phyloP scores from a whole-genome alignment of 2,888 invertebrate genomes.

The Pimpla rufipes region DNA sequence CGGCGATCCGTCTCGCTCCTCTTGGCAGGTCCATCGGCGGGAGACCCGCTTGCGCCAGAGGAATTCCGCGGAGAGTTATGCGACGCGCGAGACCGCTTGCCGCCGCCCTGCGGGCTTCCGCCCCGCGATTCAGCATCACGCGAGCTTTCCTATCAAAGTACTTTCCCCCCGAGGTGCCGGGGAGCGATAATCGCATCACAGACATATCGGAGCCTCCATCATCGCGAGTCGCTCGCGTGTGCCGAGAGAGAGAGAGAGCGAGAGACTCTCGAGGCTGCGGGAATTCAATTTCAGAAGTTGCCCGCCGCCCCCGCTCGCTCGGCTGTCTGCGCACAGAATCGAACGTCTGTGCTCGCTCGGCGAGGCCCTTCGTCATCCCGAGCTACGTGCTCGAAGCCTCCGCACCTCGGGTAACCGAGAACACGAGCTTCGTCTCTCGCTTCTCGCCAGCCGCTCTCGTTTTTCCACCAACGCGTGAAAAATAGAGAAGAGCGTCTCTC shows the following conservation, averaged over 20 bases:
- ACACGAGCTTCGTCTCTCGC: constrained; percentile 10
- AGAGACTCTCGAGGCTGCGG: constrained; percentile 30
- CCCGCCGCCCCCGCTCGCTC: constrained; percentile 11
- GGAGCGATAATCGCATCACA: constrained; percentile 66
- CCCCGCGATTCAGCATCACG: background rate
- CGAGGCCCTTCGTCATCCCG: constrained; percentile 62
- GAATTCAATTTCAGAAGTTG: constrained; percentile 68
- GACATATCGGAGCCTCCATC: constrained; percentile 65
- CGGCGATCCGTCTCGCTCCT: too few species aligned
- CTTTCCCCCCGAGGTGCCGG: constrained; percentile 34
- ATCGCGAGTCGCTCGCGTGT: constrained; percentile 48
- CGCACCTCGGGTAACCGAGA: constrained; percentile 58
- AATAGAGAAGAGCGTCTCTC: constrained; percentile 31
- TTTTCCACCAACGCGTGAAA: constrained; percentile 37
- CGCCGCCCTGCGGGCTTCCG: background rate
- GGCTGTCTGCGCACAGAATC: constrained; percentile 50
- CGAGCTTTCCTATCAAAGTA: constrained; percentile 51
- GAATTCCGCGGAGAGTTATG: constrained; percentile 14
- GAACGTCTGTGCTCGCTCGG: constrained; percentile 49
- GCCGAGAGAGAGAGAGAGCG: constrained; percentile 14
- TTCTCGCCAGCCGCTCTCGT: background rate
- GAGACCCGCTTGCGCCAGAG: background rate
- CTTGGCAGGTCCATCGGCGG: background rate
- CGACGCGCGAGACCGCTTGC: background rate
- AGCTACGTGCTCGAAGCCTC: constrained; percentile 61